Evolutionary conservation across 2,797 vertebrate species (phyloP).

Genomic region (Poeciliopsis gracilis): DNA sequence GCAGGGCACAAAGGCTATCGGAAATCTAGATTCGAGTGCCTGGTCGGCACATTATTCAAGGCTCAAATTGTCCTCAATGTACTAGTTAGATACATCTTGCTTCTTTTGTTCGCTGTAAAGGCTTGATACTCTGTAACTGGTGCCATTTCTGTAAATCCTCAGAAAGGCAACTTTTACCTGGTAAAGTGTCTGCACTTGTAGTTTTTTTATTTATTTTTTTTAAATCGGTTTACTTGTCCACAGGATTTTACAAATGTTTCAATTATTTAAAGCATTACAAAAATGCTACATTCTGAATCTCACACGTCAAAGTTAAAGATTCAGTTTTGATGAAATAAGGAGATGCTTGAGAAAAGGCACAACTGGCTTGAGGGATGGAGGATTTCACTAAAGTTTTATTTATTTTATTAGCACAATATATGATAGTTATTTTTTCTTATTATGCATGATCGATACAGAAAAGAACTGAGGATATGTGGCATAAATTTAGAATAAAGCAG

Average conservation of each 20-base stretch:
- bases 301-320: background rate
- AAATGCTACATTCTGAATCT: background rate
- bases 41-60: conserved; percentile 1
- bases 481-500: background rate
- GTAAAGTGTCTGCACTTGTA: conserved; percentile 1
- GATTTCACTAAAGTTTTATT: background rate
- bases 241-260: background rate
- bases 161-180: background rate
- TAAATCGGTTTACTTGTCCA: background rate
- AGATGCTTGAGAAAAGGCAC: background rate
- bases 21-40: conserved; percentile 9
- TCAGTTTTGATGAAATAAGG: background rate
- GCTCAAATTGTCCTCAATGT: conserved; percentile 8
- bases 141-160: background rate
- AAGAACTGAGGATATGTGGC: background rate
- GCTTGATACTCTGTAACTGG: background rate
- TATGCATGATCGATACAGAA: background rate
- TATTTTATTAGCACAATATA: background rate
- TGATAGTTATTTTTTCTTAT: background rate
- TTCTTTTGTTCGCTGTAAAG: conserved; percentile 13
- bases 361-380: background rate
- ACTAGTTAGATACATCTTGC: background rate
- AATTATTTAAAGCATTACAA: background rate
- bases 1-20: background rate
- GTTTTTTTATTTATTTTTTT: background rate